phyloP scores from a whole-genome alignment of 2,113 vertebrate species.

The Tragulus kanchil region DNA sequence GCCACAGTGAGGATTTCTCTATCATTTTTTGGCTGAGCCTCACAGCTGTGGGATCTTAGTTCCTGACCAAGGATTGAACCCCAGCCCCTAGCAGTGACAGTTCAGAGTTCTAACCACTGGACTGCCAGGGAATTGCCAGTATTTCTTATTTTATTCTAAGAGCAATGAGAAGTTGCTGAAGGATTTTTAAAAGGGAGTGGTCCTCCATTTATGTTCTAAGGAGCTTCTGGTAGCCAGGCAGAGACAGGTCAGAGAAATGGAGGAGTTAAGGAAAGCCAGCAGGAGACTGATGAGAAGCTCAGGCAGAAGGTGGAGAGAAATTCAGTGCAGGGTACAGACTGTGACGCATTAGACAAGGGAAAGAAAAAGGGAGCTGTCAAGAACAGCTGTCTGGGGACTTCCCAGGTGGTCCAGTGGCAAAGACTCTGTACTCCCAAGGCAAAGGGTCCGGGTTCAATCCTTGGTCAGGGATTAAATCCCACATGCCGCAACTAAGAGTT shows the following conservation, averaged over 20 bases:
- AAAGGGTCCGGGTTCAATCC: background rate
- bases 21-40: background rate
- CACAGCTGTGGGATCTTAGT: background rate
- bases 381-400: background rate
- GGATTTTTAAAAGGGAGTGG: background rate
- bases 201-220: background rate
- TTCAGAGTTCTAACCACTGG: background rate
- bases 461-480: background rate
- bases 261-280: background rate
- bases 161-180: background rate
- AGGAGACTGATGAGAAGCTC: background rate
- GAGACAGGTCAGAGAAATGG: background rate
- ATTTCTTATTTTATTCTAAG: background rate
- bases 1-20: background rate
- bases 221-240: background rate
- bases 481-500: background rate
- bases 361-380: background rate
- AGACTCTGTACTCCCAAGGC: background rate
- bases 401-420: background rate
- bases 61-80: background rate
- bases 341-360: rapidly evolving
- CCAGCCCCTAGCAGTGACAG: background rate
- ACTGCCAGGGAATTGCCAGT: background rate
- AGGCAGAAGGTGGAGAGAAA: background rate
- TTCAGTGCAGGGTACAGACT: background rate